Evolutionary conservation across 2,113 vertebrate genomes (phyloP).

Genomic region (Lagopus muta): DNA sequence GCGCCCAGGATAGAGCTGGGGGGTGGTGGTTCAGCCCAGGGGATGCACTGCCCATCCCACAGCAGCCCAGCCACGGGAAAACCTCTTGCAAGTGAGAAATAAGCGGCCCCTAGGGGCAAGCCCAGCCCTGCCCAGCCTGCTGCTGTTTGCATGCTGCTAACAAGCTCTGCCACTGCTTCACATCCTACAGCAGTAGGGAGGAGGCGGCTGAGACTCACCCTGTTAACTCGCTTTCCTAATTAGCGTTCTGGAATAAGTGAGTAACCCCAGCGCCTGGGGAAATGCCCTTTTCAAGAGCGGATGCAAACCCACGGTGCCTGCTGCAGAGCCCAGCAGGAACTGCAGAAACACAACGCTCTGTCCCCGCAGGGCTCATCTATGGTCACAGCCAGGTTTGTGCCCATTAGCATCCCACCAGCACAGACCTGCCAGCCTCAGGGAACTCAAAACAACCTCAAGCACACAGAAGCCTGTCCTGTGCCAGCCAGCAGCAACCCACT

Average conservation of each 20-base stretch:
- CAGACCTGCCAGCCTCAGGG: not conserved
- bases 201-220: not conserved
- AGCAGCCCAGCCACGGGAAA: conserved; percentile 31
- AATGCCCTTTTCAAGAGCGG: not conserved
- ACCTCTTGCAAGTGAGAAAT: conserved; percentile 32
- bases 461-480: not conserved
- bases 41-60: conserved; percentile 9
- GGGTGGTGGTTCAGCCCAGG: fast-evolving
- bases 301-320: not conserved
- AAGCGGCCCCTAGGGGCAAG: conserved; percentile 24
- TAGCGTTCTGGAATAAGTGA: conserved; percentile 32
- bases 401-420: not conserved
- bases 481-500: not conserved
- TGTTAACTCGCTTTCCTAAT: conserved; percentile 39
- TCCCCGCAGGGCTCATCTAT: not conserved
- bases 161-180: not conserved
- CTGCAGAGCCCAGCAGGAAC: not conserved
- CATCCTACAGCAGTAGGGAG: conserved; percentile 24
- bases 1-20: not conserved
- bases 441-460: not conserved
- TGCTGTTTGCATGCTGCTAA: not conserved
- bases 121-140: not conserved
- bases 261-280: not conserved
- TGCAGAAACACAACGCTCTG: not conserved
- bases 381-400: not conserved